Evolutionary conservation across 2,113 vertebrate genomes (phyloP).

Genomic region (Brachionichthys hirsutus): DNA sequence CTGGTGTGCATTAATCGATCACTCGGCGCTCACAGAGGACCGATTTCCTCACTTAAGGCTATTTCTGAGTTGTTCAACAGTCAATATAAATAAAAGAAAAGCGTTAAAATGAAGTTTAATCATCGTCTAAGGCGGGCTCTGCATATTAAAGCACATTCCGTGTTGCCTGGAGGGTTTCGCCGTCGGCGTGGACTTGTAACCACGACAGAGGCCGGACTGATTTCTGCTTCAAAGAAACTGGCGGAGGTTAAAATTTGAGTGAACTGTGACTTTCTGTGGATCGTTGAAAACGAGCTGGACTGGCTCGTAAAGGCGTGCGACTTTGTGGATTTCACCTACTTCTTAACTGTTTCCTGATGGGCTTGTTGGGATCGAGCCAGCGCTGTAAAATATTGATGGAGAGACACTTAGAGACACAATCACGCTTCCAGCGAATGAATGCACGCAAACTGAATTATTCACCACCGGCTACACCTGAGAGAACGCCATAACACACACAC

Average conservation of each 20-base stretch:
- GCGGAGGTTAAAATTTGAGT: background rate
- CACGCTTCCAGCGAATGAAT: slow-evolving; percentile 44
- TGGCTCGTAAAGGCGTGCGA: slow-evolving; percentile 21
- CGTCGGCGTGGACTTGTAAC: slow-evolving; percentile 29
- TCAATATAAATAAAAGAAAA: slow-evolving; percentile 37
- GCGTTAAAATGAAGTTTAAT: slow-evolving; percentile 63
- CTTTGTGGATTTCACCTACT: slow-evolving; percentile 82
- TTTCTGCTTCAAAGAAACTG: slow-evolving; percentile 4
- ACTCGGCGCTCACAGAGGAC: slow-evolving; percentile 8
- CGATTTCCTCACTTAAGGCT: slow-evolving; percentile 13
- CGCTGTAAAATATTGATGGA: slow-evolving; percentile 84
- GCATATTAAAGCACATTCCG: slow-evolving; percentile 30
- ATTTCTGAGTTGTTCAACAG: slow-evolving; percentile 40
- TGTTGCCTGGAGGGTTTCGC: slow-evolving; percentile 24
- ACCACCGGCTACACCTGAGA: slow-evolving; percentile 7
- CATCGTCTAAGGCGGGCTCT: slow-evolving; percentile 29
- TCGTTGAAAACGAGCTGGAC: slow-evolving; percentile 35
- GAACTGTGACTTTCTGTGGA: background rate
- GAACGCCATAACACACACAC: slow-evolving; percentile 25
- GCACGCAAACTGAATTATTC: slow-evolving; percentile 60
- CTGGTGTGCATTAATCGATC: slow-evolving; percentile 16
- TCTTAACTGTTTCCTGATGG: slow-evolving; percentile 98
- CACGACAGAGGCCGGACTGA: slow-evolving; percentile 1
- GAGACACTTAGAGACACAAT: slow-evolving; percentile 66
- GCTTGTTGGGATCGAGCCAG: slow-evolving; percentile 98